phyloP scores from a whole-genome alignment of 2,113 vertebrate genomes.

The Apaloderma vittatum region DNA sequence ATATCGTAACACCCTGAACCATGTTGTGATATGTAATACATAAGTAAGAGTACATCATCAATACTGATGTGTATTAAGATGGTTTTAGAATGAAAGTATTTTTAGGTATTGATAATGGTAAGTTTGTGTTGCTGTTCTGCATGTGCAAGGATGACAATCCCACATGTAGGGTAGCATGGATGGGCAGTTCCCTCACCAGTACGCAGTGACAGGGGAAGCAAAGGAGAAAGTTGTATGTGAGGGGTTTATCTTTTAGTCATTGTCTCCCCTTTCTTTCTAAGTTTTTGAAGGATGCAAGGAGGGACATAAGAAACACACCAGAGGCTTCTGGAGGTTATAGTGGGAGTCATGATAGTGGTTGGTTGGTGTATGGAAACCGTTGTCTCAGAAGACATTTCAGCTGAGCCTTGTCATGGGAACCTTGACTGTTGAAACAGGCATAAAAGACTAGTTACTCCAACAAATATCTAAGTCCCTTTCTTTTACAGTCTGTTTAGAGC shows the following conservation, averaged over 20 bases:
- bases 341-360: not conserved
- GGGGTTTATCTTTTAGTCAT: not conserved
- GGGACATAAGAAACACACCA: not conserved
- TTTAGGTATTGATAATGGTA: not conserved
- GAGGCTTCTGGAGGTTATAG: not conserved
- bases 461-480: not conserved
- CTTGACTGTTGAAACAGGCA: not conserved
- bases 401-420: not conserved
- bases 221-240: not conserved
- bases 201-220: not conserved
- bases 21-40: not conserved
- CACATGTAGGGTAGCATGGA: rapidly evolving
- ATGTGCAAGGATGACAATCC: not conserved
- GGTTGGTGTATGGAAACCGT: not conserved
- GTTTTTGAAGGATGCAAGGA: not conserved
- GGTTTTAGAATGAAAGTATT: not conserved
- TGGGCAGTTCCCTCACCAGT: rapidly evolving
- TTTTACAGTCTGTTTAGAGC: not conserved
- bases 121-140: rapidly evolving
- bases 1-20: not conserved
- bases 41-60: not conserved
- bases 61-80: not conserved
- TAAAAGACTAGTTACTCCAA: not conserved
- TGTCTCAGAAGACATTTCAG: not conserved
- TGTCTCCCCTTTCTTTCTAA: not conserved